These are phyloP conservation scores for Spheniscus mendiculus DNA, from an alignment of 2,113 vertebrate species.

Conservation along the genomic window DNA sequence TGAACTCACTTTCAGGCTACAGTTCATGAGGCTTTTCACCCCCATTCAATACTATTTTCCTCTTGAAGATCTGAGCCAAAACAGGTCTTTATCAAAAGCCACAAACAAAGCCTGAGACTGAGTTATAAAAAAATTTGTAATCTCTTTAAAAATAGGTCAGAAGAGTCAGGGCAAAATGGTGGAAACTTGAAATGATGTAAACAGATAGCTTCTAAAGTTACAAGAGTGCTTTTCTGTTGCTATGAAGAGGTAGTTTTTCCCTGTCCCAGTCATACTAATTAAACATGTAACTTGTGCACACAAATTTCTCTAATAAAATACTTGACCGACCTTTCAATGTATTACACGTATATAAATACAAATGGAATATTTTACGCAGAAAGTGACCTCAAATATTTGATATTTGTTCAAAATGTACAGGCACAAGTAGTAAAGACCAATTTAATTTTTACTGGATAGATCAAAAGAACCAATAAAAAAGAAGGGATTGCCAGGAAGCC, in stretches of 20 bases:
- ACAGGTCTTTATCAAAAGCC: neutral
- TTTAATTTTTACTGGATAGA: neutral
- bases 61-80: neutral
- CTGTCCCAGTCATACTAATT: neutral
- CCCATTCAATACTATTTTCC: neutral
- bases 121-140: neutral
- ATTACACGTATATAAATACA: neutral
- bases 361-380: neutral
- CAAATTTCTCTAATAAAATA: neutral
- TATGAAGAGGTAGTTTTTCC: neutral
- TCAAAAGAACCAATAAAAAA: neutral
- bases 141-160: neutral
- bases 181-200: neutral
- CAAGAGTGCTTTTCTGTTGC: neutral
- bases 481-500: neutral
- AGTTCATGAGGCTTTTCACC: neutral
- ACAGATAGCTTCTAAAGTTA: neutral
- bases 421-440: neutral
- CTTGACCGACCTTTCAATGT: neutral
- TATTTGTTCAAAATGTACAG: neutral
- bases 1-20: neutral
- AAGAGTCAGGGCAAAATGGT: neutral
- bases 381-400: neutral
- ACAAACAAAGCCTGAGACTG: neutral
- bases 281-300: neutral